These are phyloP conservation scores for Piaya cayana DNA, from an alignment of 2,113 vertebrate genomes.

Conservation along the genomic window DNA sequence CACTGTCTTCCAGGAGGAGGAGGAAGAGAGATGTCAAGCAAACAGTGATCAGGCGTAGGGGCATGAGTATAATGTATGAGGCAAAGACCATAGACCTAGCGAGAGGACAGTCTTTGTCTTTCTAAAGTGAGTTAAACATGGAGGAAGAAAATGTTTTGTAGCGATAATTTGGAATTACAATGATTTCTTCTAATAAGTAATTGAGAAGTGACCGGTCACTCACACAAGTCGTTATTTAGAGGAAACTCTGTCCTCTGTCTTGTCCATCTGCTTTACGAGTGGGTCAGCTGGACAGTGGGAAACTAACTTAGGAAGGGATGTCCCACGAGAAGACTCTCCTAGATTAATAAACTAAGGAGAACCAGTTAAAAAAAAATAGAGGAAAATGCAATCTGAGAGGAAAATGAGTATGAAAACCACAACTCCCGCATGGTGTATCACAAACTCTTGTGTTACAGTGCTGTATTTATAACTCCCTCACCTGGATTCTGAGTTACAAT, in stretches of 20 bases:
- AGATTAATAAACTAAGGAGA: not conserved
- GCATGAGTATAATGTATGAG: not conserved
- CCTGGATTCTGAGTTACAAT: not conserved
- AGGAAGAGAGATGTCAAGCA: not conserved
- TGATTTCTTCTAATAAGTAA: not conserved
- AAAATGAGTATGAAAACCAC: not conserved
- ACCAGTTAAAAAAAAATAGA: not conserved
- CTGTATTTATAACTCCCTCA: not conserved
- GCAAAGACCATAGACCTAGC: not conserved
- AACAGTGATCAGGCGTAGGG: not conserved
- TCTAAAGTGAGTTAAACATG: not conserved
- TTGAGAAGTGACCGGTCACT: not conserved
- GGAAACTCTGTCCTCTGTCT: not conserved
- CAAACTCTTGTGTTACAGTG: not conserved
- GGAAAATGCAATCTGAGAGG: not conserved
- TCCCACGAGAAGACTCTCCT: not conserved
- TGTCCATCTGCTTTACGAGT: not conserved
- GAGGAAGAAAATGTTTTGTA: not conserved
- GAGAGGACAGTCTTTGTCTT: not conserved
- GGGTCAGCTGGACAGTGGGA: not conserved
- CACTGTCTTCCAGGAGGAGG: not conserved
- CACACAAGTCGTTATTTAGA: not conserved
- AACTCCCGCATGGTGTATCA: not conserved
- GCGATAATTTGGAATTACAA: not conserved
- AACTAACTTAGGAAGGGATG: not conserved